A percentile compares a stretch with the other conserved stretches of the same genome.
Evolutionary conservation across 2,113 vertebrate genomes (phyloP).

Genomic region (human (Homo sapiens)): GRCh38 chr12:104141001-104141500

Average conservation of each 20-base stretch:
- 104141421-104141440: no score
- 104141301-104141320: no score
- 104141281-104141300: background rate
- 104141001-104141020: rapidly evolving
- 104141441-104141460: no score
- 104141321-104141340: no score
- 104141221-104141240: background rate
- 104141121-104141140: background rate
- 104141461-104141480: no score
- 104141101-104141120: background rate
- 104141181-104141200: background rate
- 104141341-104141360: no score
- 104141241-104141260: background rate
- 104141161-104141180: background rate
- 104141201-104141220: background rate
- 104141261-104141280: background rate
- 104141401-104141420: no score
- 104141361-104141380: no score
- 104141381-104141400: no score
- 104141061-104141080: background rate
- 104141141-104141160: background rate
- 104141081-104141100: background rate
- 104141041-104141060: background rate
- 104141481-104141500: no score
- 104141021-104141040: background rate